phyloP scores from a whole-genome alignment of 2,888 invertebrate species.

The Dicroscelio sp. region DNA sequence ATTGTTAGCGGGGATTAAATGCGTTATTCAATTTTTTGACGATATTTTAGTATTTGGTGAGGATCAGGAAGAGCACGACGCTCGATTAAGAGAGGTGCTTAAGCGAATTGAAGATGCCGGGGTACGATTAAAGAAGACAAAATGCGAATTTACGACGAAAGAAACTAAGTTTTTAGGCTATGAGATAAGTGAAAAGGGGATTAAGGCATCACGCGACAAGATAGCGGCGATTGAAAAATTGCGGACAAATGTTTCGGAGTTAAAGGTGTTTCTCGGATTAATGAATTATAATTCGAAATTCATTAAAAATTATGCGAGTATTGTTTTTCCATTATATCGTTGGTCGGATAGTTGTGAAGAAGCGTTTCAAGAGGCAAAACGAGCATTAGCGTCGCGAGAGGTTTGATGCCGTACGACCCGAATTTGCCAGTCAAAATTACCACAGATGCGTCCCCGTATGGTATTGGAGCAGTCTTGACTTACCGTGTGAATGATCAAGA shows the following conservation, averaged over 20 bases:
- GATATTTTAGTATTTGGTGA: conserved; percentile 87
- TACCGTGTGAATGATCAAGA: conserved; percentile 85
- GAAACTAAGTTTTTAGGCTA: conserved; percentile 86
- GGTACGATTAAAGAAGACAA: conserved; percentile 85
- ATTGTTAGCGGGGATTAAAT: conserved; percentile 82
- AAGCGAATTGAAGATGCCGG: conserved; percentile 82
- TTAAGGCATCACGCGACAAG: conserved; percentile 45
- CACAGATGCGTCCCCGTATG: conserved; percentile 80
- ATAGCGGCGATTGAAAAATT: conserved; percentile 63
- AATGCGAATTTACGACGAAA: conserved; percentile 85
- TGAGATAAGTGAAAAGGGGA: conserved; percentile 74
- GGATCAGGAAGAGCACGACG: conserved; percentile 81
- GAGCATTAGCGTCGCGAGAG: conserved; percentile 6
- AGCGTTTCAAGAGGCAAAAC: conserved; percentile 30
- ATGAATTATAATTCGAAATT: conserved; percentile 49
- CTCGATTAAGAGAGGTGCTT: conserved; percentile 84
- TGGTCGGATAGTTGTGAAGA: neutral
- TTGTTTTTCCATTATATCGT: conserved; percentile 28
- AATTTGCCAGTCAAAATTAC: conserved; percentile 56
- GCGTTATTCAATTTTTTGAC: conserved; percentile 83
- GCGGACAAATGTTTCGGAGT: conserved; percentile 11
- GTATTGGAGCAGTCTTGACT: conserved; percentile 87
- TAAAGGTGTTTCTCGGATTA: conserved; percentile 44
- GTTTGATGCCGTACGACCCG: conserved; percentile 71
- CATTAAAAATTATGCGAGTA: conserved; percentile 8